A percentile compares a stretch with the other conserved stretches of the same genome.
These are phyloP conservation scores for Gerris buenoi DNA, from an alignment of 1,140 invertebrate species.

Conservation along the genomic window DNA sequence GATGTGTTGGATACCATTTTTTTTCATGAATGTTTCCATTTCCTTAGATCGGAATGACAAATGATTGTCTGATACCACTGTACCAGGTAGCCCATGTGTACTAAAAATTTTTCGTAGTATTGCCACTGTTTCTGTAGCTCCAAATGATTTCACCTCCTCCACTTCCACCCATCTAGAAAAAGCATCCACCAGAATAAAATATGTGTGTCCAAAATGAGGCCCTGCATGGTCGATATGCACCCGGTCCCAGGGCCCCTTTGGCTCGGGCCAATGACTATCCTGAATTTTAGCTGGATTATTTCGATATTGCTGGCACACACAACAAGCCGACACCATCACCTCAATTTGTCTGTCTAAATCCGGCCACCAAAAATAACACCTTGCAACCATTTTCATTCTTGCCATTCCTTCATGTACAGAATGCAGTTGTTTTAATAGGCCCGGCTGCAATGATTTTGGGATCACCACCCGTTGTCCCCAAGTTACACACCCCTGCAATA, in stretches of 20 bases:
- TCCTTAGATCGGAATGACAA: neutral
- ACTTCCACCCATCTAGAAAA: constrained; percentile 9
- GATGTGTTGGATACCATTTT: neutral
- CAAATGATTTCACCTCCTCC: neutral
- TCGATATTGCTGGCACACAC: neutral
- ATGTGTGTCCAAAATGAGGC: constrained; percentile 21
- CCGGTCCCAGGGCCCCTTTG: constrained; percentile 28
- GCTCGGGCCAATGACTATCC: constrained; percentile 1
- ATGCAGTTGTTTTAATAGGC: neutral
- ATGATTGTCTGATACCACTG: constrained; percentile 3
- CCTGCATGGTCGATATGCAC: constrained; percentile 32
- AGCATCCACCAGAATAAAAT: constrained; percentile 29
- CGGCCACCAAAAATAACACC: neutral
- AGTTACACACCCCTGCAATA: neutral
- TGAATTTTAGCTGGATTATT: too few relatives aligned
- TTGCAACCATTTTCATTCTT: neutral
- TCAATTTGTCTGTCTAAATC: neutral
- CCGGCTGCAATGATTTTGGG: neutral
- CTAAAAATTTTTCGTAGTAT: neutral
- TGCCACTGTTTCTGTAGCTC: neutral
- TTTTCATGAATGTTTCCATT: neutral
- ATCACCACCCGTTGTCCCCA: neutral
- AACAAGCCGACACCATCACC: neutral
- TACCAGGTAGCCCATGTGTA: neutral
- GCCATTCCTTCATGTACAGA: neutral